Evolutionary conservation across 2,888 invertebrate species (phyloP).

Genomic region (Hirudinaria manillensis): DNA sequence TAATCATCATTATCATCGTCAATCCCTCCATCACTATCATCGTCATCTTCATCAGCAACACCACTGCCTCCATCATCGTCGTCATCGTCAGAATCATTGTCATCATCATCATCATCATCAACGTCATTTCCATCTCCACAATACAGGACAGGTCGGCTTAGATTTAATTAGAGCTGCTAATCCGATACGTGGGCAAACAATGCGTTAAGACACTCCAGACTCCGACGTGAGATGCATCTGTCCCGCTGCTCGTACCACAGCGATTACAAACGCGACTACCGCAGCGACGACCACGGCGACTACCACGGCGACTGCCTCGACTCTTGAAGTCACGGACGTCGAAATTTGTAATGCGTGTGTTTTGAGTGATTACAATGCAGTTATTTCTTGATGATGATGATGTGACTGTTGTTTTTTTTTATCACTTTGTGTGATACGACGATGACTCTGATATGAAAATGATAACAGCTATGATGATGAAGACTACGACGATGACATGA

Average conservation of each 20-base stretch:
- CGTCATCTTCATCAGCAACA: neutral
- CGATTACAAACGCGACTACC: neutral
- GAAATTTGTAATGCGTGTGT: too few relatives aligned
- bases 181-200: slow-evolving; percentile 16
- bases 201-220: slow-evolving; percentile 13
- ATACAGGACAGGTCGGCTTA: slow-evolving; percentile 8
- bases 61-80: neutral
- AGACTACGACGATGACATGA: too few relatives aligned
- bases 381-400: too few relatives aligned
- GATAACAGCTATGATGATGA: too few relatives aligned
- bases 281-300: neutral
- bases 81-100: slow-evolving; percentile 9
- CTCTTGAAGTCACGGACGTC: neutral
- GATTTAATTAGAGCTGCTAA: slow-evolving; percentile 13
- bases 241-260: neutral
- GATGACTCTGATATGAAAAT: too few relatives aligned
- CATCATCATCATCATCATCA: slow-evolving; percentile 24
- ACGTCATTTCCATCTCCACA: slow-evolving; percentile 3
- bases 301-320: neutral
- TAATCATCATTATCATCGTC: neutral
- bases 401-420: too few relatives aligned
- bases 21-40: neutral
- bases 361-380: too few relatives aligned
- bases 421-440: too few relatives aligned
- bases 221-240: neutral